phyloP scores from a whole-genome alignment of 2,113 vertebrate genomes.

The Callocephalon fimbriatum region DNA sequence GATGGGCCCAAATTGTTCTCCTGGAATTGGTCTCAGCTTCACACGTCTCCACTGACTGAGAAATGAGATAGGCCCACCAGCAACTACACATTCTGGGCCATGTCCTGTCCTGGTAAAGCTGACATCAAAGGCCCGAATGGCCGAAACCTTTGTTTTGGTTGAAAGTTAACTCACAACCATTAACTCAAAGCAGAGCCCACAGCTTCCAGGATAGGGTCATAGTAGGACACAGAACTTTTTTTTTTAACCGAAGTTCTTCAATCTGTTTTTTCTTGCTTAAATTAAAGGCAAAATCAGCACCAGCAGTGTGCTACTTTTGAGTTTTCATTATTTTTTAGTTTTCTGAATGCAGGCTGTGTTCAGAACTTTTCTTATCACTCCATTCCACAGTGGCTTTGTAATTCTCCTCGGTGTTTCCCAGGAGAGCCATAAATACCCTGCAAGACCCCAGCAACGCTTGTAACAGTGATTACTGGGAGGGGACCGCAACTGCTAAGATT shows the following conservation, averaged over 20 bases:
- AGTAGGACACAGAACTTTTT: neutral
- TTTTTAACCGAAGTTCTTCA: neutral
- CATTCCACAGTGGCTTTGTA: neutral
- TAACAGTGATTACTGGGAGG: neutral
- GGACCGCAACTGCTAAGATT: conserved; percentile 19
- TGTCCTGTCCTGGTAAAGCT: neutral
- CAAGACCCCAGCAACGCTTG: neutral
- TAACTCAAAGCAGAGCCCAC: neutral
- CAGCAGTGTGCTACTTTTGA: neutral
- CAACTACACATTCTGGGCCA: neutral
- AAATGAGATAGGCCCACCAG: neutral
- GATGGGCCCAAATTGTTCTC: neutral
- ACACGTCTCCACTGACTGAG: neutral
- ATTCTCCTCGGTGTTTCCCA: conserved; percentile 10
- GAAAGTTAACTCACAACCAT: neutral
- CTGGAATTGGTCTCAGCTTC: neutral
- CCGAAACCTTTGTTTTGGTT: neutral
- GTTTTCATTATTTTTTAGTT: neutral
- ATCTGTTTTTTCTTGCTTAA: neutral
- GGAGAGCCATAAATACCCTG: conserved; percentile 18
- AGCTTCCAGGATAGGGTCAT: neutral
- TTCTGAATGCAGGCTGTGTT: neutral
- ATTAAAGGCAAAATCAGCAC: neutral
- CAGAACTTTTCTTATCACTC: conserved; percentile 25
- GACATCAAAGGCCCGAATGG: neutral